Evolutionary conservation across 2,888 invertebrate species (phyloP).

Genomic region (Chironomus tentans): DNA sequence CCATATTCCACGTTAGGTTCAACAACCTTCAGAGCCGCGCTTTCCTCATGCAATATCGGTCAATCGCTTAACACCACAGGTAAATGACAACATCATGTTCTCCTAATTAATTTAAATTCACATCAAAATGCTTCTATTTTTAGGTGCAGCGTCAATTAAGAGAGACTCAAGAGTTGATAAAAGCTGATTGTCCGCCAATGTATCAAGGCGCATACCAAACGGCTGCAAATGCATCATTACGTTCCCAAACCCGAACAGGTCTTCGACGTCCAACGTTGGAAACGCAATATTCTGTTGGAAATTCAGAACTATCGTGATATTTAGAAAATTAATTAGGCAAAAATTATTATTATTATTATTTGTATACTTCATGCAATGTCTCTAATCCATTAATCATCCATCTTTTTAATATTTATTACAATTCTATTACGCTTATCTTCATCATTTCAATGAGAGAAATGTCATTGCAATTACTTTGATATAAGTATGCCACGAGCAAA

Average conservation of each 20-base stretch:
- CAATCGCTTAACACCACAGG: constrained; percentile 42
- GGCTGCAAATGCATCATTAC: constrained; percentile 38
- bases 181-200: constrained; percentile 42
- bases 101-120: not conserved
- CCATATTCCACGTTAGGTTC: not conserved
- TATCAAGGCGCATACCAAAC: constrained; percentile 41
- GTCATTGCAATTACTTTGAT: not conserved
- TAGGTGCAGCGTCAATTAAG: constrained; percentile 43
- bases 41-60: constrained; percentile 44
- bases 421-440: not conserved
- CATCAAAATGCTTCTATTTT: constrained; percentile 32
- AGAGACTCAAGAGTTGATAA: constrained; percentile 44
- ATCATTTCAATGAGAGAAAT: not conserved
- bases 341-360: not conserved
- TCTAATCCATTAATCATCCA: not conserved
- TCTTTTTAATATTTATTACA: not conserved
- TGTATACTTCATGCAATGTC: not conserved
- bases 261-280: constrained; percentile 43
- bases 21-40: constrained; percentile 36
- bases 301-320: constrained; percentile 44
- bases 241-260: constrained; percentile 29
- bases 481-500: not conserved
- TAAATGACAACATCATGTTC: not conserved
- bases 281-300: constrained; percentile 41
- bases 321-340: constrained; percentile 38